Evolutionary conservation across 1,140 invertebrate genomes (phyloP).

Genomic region (Sarcophaga bullata): DNA sequence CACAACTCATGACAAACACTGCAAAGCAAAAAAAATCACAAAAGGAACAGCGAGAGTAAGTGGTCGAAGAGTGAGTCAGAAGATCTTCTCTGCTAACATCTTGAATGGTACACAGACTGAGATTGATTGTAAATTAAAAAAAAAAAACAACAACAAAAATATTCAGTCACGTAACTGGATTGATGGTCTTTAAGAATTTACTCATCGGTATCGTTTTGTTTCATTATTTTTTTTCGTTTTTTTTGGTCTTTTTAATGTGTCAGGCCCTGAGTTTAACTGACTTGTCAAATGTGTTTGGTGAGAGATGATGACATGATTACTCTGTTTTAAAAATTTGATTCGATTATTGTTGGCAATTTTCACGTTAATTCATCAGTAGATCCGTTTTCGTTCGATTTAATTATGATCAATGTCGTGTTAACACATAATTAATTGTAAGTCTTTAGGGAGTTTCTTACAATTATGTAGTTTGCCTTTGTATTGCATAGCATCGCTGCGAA

Average conservation of each 20-base stretch:
- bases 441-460: neutral
- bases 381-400: neutral
- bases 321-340: conserved; percentile 5
- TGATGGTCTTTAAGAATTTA: neutral
- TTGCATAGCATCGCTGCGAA: too few relatives aligned
- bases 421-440: neutral
- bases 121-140: too few relatives aligned
- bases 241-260: neutral
- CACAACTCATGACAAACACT: conserved; percentile 38
- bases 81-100: neutral
- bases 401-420: neutral
- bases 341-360: conserved; percentile 39
- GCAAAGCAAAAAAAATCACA: neutral
- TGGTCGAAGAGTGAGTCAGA: neutral
- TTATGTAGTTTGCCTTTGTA: neutral
- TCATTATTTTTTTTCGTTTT: neutral
- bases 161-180: neutral
- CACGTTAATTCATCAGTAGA: conserved; percentile 17
- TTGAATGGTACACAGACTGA: neutral
- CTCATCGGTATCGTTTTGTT: neutral
- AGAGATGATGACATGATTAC: conserved; percentile 15
- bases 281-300: neutral
- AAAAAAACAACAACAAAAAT: too few relatives aligned
- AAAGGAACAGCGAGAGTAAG: too few relatives aligned
- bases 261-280: neutral